These are phyloP conservation scores for Erebia epiphron DNA, from an alignment of 2,888 invertebrate species.

Conservation along the genomic window DNA sequence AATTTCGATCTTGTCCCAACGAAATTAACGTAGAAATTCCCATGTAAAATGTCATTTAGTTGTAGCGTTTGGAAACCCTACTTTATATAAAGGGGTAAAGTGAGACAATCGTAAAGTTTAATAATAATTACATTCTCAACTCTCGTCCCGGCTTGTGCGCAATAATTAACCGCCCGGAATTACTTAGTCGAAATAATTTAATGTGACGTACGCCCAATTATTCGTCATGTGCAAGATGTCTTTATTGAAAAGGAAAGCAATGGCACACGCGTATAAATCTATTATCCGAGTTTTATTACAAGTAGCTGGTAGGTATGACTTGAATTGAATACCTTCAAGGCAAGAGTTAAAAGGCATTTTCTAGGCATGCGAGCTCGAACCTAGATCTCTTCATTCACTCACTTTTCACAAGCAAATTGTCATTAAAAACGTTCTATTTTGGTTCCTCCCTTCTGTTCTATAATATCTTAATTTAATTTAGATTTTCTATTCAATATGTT, in stretches of 20 bases:
- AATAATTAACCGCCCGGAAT: slow-evolving; percentile 83
- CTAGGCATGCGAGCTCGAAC: too few relatives aligned
- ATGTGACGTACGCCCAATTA: slow-evolving; percentile 75
- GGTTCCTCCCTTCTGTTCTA: too few relatives aligned
- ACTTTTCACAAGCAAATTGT: too few relatives aligned
- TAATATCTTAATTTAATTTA: too few relatives aligned
- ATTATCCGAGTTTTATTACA: background rate
- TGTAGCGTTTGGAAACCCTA: slow-evolving; percentile 49
- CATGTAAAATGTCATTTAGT: slow-evolving; percentile 41
- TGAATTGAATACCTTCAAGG: too few relatives aligned
- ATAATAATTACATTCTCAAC: slow-evolving; percentile 83
- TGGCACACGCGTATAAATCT: background rate
- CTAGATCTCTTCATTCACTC: too few relatives aligned
- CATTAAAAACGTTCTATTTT: too few relatives aligned
- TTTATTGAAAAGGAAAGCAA: slow-evolving; percentile 41
- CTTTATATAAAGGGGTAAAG: slow-evolving; percentile 75
- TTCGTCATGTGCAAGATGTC: slow-evolving; percentile 50
- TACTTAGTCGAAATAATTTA: slow-evolving; percentile 83
- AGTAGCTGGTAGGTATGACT: too few relatives aligned
- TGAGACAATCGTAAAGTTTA: slow-evolving; percentile 84
- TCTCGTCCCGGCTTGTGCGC: slow-evolving; percentile 80
- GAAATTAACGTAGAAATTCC: slow-evolving; percentile 46
- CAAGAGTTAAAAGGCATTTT: too few relatives aligned
- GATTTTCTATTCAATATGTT: too few relatives aligned
- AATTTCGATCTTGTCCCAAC: slow-evolving; percentile 49